Percentiles rank a stretch among this genome's conserved stretches.
Evolutionary conservation across 2,888 invertebrate genomes (phyloP).

Genomic region (Apotomis betuletana): DNA sequence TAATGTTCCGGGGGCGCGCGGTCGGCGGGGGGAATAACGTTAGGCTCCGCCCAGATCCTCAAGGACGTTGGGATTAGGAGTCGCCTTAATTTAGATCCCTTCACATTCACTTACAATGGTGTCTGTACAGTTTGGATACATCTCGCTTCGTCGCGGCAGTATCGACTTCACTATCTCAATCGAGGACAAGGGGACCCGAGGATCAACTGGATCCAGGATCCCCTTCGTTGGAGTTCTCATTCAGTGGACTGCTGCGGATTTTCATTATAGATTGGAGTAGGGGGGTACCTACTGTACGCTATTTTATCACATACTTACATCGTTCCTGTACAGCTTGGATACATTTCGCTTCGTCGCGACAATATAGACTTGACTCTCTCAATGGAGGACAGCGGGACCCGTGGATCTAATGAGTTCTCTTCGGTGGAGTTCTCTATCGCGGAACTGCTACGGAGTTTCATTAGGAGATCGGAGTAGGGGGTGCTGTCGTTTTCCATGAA

Average conservation of each 20-base stretch:
- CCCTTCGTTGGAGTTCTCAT: no score
- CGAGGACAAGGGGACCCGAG: conserved; percentile 44
- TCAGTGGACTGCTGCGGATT: no score
- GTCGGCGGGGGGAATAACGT: no score
- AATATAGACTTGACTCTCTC: conserved; percentile 51
- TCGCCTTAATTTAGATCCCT: neutral
- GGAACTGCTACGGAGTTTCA: conserved; percentile 52
- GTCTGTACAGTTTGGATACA: conserved; percentile 50
- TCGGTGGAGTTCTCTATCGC: conserved; percentile 23
- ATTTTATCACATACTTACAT: no score
- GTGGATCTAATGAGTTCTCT: conserved; percentile 42
- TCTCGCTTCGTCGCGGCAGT: conserved; percentile 56
- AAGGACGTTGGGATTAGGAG: no score
- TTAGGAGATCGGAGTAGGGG: conserved; percentile 58
- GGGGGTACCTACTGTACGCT: no score
- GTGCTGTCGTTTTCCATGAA: conserved; percentile 66
- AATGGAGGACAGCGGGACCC: conserved; percentile 43
- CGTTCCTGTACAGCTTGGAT: conserved; percentile 49
- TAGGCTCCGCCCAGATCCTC: no score
- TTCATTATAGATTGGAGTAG: no score
- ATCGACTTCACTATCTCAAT: conserved; percentile 49
- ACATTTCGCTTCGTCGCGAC: conserved; percentile 55
- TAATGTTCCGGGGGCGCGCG: no score
- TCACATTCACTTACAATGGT: conserved; percentile 48
- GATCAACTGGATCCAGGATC: no score